Base-by-base conservation (phyloP, 2,888 invertebrate genomes). In the Chaitophorus viminalis region DNA sequence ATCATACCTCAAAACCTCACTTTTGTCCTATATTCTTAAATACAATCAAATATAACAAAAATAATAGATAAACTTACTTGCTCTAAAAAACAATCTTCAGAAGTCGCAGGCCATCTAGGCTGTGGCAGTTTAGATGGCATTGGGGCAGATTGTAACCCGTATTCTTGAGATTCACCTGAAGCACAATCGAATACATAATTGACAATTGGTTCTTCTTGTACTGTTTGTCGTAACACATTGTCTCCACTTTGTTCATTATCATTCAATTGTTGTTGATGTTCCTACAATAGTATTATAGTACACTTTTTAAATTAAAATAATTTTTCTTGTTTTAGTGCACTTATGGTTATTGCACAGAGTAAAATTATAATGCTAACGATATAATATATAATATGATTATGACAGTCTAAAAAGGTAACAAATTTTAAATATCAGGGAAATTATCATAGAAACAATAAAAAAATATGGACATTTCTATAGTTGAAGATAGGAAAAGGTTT, bases 141-240 rank as follows among this genome's bases (percentile, higher is more conserved):
- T 54, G 70, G 86, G 31, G 54, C 60, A 60, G 79, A 74, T 17
- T 87, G 86, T 29, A 87, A 79, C 46, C 86, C 86, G 81, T 79
- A 87, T 87, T 87, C 86, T 87, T 87, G 86, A 72, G 86, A 87
- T 87, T 87, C 86, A 39, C 86, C 79, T 87, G 86, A 72, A 17
- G 86, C 79, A 81, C 79, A 72, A 39, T 87, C 86, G 74, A 87
- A 87, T 60, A 87, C 86, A 79, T 87, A 87, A 46, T 87, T 87
- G 60, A 87, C 74, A 74, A 87, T 87, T 60, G 86, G 86, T 65
- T 87, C 86, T 81, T 87, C 86, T 36, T 86, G 86, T 60, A 86
- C 86, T 6, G 78, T 54, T 60, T 87, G 86, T 60, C 86, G 79
- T 72, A 87, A 60, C 31, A 87, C 86, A 81, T 81, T 79, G 8